Evolutionary conservation across 2,797 vertebrate species (phyloP).

Genomic region (Peromyscus nudipes): DNA sequence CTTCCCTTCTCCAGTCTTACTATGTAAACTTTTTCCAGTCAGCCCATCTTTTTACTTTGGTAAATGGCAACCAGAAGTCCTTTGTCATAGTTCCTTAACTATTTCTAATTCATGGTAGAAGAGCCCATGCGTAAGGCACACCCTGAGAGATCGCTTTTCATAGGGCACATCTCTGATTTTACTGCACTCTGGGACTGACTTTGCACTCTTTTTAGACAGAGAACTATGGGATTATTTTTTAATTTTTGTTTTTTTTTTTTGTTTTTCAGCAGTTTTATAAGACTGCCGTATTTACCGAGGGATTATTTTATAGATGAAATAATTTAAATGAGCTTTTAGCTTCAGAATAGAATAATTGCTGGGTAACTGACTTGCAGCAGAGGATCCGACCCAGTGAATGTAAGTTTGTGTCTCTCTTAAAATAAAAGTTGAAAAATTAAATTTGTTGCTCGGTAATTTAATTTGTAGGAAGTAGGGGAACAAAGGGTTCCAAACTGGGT

Average conservation of each 20-base stretch:
- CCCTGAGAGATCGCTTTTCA: constrained; percentile 5
- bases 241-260: too few relatives aligned
- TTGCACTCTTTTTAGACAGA: not conserved
- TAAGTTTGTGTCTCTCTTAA: constrained; percentile 65
- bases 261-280: not conserved
- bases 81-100: not conserved
- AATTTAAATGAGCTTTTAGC: constrained; percentile 63
- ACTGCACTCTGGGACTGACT: not conserved
- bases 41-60: not conserved
- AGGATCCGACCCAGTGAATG: constrained; percentile 62
- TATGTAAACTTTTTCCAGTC: not conserved
- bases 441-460: constrained; percentile 75
- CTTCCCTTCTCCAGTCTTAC: not conserved
- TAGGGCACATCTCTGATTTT: not conserved
- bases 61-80: not conserved
- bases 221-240: constrained; percentile 26
- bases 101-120: not conserved
- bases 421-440: constrained; percentile 80
- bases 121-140: not conserved
- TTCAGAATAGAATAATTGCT: constrained; percentile 72
- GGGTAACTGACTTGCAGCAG: constrained; percentile 65
- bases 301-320: constrained; percentile 69
- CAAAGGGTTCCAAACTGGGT: constrained; percentile 70
- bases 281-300: constrained; percentile 34
- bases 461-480: constrained; percentile 66